A percentile compares a stretch with the other conserved stretches of the same genome.
phyloP scores from a whole-genome alignment of 2,797 vertebrate genomes.

The Gouania willdenowi region DNA sequence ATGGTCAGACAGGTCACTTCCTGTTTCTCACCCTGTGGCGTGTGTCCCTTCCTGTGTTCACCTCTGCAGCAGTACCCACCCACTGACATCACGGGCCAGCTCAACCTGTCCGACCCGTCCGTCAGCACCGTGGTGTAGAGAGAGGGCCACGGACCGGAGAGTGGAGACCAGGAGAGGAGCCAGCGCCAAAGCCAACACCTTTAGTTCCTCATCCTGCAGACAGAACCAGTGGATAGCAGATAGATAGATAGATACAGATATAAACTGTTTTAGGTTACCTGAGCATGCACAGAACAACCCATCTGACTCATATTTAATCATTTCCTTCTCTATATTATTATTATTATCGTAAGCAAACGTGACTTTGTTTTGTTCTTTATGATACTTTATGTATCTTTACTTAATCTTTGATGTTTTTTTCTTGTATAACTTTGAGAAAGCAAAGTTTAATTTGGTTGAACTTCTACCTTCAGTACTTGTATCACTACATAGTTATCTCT shows the following conservation, averaged over 20 bases:
- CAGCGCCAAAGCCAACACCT: no score
- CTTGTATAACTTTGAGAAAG: conserved; percentile 31
- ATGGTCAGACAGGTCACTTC: no score
- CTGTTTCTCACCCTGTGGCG: conserved; percentile 27
- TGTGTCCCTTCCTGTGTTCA: conserved; percentile 42
- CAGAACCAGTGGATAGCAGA: conserved; percentile 12
- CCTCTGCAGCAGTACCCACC: conserved; percentile 95
- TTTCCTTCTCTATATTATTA: conserved; percentile 56
- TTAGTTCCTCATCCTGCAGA: no score
- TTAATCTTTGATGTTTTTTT: conserved; percentile 50
- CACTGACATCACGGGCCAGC: conserved; percentile 97
- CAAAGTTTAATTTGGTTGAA: conserved; percentile 39
- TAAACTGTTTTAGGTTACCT: conserved; percentile 55
- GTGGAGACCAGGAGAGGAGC: conserved; percentile 44
- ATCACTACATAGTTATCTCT: conserved; percentile 35
- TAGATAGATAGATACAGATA: conserved; percentile 34
- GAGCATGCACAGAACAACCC: conserved; percentile 57
- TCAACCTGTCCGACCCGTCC: conserved; percentile 98
- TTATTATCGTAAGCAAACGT: no score
- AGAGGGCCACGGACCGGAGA: conserved; percentile 53
- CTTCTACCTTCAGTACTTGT: conserved; percentile 16
- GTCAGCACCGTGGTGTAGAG: conserved; percentile 98
- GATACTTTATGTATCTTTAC: conserved; percentile 30
- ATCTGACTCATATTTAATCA: conserved; percentile 36
- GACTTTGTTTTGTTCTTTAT: conserved; percentile 50